A percentile compares a stretch with the other conserved stretches of the same genome.
Conservation (phyloP, 2,888 invertebrate species). For the Ischnura elegans region DNA sequence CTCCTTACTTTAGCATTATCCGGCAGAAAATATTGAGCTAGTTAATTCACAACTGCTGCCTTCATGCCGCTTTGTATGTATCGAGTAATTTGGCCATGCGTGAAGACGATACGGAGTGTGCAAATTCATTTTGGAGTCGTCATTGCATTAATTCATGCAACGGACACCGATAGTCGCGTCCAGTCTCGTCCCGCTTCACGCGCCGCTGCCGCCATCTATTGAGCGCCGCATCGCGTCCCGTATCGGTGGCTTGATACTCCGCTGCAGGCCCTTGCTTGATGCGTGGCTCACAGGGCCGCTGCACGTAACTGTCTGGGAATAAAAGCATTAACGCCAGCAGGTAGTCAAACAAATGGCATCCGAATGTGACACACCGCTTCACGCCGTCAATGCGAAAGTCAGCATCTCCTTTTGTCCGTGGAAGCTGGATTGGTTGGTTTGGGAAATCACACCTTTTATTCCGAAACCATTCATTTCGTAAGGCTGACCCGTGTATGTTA, state of each 20-base stretch:
- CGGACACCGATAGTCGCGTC: not conserved
- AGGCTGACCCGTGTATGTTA: not conserved
- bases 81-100: not conserved
- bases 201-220: not conserved
- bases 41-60: not conserved
- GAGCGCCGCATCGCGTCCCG: not conserved
- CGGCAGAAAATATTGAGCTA: too few species aligned
- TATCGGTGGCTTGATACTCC: not conserved
- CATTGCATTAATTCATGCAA: not conserved
- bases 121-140: not conserved
- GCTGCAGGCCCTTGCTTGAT: not conserved
- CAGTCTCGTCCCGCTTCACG: not conserved
- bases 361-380: not conserved
- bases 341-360: not conserved
- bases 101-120: not conserved
- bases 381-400: not conserved
- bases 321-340: not conserved
- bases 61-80: not conserved
- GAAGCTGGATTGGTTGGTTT: not conserved
- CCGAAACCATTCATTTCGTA: not conserved
- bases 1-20: too few species aligned
- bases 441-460: not conserved
- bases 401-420: not conserved
- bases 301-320: not conserved
- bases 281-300: not conserved